phyloP scores from a whole-genome alignment of 2,113 vertebrate species.

The Budorcas taxicolor region DNA sequence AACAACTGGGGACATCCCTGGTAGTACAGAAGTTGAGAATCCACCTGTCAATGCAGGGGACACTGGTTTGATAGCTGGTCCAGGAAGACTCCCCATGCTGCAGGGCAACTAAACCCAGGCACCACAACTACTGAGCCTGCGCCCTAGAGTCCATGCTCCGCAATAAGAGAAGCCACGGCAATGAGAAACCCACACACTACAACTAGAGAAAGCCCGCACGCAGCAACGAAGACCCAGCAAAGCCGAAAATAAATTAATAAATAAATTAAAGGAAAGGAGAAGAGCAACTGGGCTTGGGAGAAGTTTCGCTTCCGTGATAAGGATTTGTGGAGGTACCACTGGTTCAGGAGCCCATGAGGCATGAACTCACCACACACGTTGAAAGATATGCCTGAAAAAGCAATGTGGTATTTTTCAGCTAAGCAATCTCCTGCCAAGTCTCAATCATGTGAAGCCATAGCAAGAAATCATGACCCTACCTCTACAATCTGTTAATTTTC shows the following conservation, averaged over 20 bases:
- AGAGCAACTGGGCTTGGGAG: not conserved
- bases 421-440: not conserved
- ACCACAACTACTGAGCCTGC: accelerated
- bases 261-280: not conserved
- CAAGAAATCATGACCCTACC: not conserved
- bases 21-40: not conserved
- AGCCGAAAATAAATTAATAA: not conserved
- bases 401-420: not conserved
- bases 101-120: not conserved
- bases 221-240: not conserved
- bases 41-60: not conserved
- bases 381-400: not conserved
- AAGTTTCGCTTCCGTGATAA: not conserved
- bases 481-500: not conserved
- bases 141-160: accelerated
- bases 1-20: not conserved
- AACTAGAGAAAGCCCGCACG: not conserved
- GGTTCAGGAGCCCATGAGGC: not conserved
- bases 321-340: not conserved
- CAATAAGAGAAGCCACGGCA: not conserved
- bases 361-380: not conserved
- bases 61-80: not conserved
- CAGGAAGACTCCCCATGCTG: not conserved
- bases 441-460: not conserved
- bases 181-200: not conserved